A percentile compares a stretch with the other conserved stretches of the same genome.
Conservation (phyloP, 2,888 invertebrate genomes). For the Heteromyza rotundicornis region DNA sequence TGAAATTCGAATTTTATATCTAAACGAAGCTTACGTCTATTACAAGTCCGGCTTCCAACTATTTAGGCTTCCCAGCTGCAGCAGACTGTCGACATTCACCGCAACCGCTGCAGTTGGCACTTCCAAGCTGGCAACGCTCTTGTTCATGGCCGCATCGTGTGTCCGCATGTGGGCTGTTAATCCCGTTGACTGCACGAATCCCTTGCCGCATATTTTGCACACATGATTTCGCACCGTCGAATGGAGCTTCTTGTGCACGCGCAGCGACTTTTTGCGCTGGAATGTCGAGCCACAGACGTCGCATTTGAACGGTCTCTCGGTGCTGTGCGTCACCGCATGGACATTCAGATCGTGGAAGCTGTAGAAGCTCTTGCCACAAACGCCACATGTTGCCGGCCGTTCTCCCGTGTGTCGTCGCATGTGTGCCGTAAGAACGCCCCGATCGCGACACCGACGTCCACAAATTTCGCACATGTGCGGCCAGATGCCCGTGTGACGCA, state of each 20-base stretch:
- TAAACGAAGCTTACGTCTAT: no score
- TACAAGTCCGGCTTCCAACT: no score
- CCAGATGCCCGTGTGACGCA: conserved; percentile 36
- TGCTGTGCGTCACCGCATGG: conserved; percentile 33
- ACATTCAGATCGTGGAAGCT: conserved; percentile 22
- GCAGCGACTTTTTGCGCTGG: conserved; percentile 30
- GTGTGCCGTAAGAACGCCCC: conserved; percentile 11
- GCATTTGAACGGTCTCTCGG: conserved; percentile 31
- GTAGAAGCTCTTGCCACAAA: conserved; percentile 8
- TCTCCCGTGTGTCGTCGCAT: conserved; percentile 6
- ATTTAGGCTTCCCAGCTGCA: no score
- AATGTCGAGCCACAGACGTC: conserved; percentile 29
- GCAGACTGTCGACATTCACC: background rate
- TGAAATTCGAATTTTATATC: no score
- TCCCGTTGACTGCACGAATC: conserved; percentile 32
- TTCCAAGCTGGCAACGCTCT: background rate
- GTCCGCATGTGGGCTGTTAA: conserved; percentile 28
- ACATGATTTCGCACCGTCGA: conserved; percentile 24
- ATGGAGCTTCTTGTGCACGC: conserved; percentile 31
- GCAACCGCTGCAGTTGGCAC: background rate
- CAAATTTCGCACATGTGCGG: conserved; percentile 39
- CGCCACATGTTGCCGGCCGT: background rate
- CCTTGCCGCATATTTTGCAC: conserved; percentile 32
- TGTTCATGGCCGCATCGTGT: background rate
- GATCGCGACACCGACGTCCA: conserved; percentile 38